These are phyloP conservation scores for Melierax canorus DNA, from an alignment of 2,113 vertebrate genomes.

Conservation along the genomic window DNA sequence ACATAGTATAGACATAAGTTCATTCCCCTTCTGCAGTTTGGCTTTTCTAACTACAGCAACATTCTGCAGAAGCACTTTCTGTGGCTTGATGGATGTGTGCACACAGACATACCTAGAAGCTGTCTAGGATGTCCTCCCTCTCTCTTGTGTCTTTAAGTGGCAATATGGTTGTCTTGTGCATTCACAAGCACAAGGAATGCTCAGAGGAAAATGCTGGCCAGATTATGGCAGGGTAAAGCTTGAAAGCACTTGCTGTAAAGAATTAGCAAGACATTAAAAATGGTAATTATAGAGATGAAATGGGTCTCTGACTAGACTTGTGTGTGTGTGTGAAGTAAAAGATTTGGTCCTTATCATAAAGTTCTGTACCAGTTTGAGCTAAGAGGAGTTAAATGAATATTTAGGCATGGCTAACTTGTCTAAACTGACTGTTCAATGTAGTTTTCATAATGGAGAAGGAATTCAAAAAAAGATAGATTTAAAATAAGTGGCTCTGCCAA, in stretches of 20 bases:
- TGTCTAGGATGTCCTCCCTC: background rate
- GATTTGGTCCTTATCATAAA: background rate
- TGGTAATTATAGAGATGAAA: background rate
- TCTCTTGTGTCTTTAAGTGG: background rate
- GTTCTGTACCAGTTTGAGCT: background rate
- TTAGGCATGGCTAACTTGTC: background rate
- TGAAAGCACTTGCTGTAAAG: background rate
- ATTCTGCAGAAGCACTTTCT: background rate
- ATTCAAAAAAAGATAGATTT: background rate
- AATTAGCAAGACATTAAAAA: background rate
- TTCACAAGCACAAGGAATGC: background rate
- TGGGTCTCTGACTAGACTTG: background rate
- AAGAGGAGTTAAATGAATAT: background rate
- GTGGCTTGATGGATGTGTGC: background rate
- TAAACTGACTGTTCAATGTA: background rate
- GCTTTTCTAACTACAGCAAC: background rate
- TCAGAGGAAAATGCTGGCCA: background rate
- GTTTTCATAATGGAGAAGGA: background rate
- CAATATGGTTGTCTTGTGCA: background rate
- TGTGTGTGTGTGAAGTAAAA: background rate
- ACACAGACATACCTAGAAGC: background rate
- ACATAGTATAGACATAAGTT: background rate
- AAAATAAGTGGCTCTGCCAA: background rate
- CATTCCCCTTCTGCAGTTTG: background rate
- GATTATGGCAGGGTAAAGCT: background rate